Base-by-base conservation (phyloP, 2,113 vertebrate species). In the Myrmecophaga tridactyla region DNA sequence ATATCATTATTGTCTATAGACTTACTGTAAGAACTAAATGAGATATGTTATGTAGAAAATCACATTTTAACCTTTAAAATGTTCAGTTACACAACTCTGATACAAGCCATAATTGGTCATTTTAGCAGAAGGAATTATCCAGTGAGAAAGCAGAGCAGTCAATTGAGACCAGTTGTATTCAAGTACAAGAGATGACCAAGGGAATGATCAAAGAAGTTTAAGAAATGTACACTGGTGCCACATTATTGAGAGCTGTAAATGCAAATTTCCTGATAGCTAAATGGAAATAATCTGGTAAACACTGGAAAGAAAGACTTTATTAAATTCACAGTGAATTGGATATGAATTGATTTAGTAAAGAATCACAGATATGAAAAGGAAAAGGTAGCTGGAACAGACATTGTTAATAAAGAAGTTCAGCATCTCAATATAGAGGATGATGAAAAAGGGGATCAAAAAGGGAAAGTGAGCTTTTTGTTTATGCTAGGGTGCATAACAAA, bases 151-250 rank as follows among this genome's bases (percentile, higher is more conserved):
- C 2, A 51, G 0, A 89, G 15, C 7, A 69, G 31, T n/a, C 60
- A 67, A 6, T 14, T 10, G 65, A 48, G 34, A 85, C 3, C 13
- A 29, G 6, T 69, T 56, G 14, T 91, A 15, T 60, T 85, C 83
- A 51, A 7, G 25, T 21, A 6, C 3, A 8, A 21, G 20, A 90
- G 48, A 63, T 18, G 11, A 17, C 21, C 9, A n/a, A 90, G 2
- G 51, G 12, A 27, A 48, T 11, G 2, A 21, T 2, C 1, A 39
- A 80, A 75, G 12, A 36, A 25, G 1, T 60, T 39, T 58, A 36
- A 73, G 39, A 92, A n/a, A 83, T 20, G 12, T 43, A 4, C 1
- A 1, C 0, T 81, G 7, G 29, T 1, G 2, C 1, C 9, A 10
- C 58, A 39, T 56, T 75, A 39, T 0, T 84, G 39, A 83, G 6